Base-by-base conservation (phyloP, 2,113 vertebrate genomes). In the Numida meleagris region DNA sequence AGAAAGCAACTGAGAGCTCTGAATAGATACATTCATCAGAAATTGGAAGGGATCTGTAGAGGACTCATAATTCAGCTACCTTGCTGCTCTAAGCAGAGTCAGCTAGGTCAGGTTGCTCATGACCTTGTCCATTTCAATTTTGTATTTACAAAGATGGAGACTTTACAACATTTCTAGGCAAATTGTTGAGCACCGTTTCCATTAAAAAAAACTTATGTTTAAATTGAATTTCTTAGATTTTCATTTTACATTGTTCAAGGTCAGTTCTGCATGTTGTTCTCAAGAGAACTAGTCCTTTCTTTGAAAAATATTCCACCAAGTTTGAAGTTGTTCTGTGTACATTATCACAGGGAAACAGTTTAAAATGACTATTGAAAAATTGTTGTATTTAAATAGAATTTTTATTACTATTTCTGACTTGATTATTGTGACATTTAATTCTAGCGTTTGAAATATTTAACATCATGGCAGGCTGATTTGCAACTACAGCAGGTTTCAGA, bases 401-500 rank as follows among this genome's bases (percentile, higher is more conserved):
- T 75, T 27, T 45, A 24, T 68, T 86, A 57, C 16, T 67, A 31
- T 82, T 82, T 88, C 48, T 95, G 86, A 77, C 58, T 33, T 78
- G 9, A 63, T 89, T 94, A 23, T 95, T 55, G 92, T 86, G 23
- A 87, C 86, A 65, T 86, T 59, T 96, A 74, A 91, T 85, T 95
- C 61, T 90, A 99, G 98, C 96, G 43, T 63, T 96, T 99, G 89
- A 98, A 96, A 95, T 96, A 67, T 59, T 92, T 98, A 94, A 96
- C 97, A 5, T 98, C 96, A 82, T 96, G 88, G 38, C 98, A 98
- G 66, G 89, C 96, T 51, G 98, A 99, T 48, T 70, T 98, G 58
- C 97, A 97, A 71, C 97, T 99, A 75, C 97, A 97, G 91, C 96
- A 97, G 48, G 97, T 99, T 50, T 97, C 98, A 58, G 95, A 98